Percentiles rank a stretch among this genome's conserved stretches.
phyloP scores from a whole-genome alignment of 2,888 invertebrate genomes.

The Muschampia plurimacula region DNA sequence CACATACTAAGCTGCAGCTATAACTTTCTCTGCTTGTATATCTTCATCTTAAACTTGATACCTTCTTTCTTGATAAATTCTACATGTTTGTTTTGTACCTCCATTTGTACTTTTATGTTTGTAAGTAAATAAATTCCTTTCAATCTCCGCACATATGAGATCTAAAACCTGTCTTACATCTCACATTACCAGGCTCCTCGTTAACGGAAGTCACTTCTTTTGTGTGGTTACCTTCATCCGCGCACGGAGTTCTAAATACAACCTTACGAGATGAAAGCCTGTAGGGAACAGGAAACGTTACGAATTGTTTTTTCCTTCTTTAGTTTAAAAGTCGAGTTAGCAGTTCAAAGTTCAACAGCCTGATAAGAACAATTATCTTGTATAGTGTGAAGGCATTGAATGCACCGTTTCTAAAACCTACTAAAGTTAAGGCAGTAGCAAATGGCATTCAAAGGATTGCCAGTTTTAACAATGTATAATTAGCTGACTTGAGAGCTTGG shows the following conservation, averaged over 20 bases:
- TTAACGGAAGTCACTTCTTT: slow-evolving; percentile 31
- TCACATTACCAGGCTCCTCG: slow-evolving; percentile 22
- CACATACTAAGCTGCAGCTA: too few species aligned
- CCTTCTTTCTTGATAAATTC: too few species aligned
- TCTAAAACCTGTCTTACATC: slow-evolving; percentile 27
- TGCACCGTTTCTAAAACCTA: neutral
- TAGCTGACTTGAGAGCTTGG: too few species aligned
- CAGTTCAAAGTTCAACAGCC: slow-evolving; percentile 24
- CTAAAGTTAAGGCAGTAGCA: neutral
- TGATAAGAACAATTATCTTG: neutral
- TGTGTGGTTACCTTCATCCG: slow-evolving; percentile 35
- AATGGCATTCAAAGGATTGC: neutral
- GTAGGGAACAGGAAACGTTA: slow-evolving; percentile 16
- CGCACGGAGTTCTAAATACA: slow-evolving; percentile 23
- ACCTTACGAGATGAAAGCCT: slow-evolving; percentile 23
- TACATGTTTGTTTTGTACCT: too few species aligned
- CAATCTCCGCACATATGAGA: slow-evolving; percentile 11
- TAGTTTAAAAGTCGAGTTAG: slow-evolving; percentile 7
- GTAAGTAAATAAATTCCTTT: neutral
- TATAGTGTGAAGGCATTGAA: neutral
- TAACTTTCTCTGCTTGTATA: too few species aligned
- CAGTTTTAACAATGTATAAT: neutral
- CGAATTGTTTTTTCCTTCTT: slow-evolving; percentile 14
- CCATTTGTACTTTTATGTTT: neutral
- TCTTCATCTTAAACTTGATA: too few species aligned